phyloP scores from a whole-genome alignment of 2,888 invertebrate species.

The Lacanobia wlatinum region DNA sequence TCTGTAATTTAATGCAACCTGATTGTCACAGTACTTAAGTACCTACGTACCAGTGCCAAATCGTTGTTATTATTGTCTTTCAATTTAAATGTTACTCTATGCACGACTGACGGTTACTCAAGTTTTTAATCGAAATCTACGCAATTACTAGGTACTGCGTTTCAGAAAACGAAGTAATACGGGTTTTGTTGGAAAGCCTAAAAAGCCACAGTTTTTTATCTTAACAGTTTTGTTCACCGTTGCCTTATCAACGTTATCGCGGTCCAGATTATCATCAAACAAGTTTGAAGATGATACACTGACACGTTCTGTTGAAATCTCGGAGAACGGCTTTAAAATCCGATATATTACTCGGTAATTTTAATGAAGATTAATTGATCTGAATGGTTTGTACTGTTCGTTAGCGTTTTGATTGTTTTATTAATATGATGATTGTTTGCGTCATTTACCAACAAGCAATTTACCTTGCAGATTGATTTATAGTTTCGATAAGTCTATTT shows the following conservation, averaged over 20 bases:
- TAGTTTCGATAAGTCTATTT: slow-evolving; percentile 6
- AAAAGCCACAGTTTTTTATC: slow-evolving; percentile 24
- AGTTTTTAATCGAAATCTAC: slow-evolving; percentile 7
- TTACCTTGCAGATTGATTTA: slow-evolving; percentile 25
- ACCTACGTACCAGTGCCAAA: neutral
- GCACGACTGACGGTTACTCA: neutral
- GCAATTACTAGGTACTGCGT: slow-evolving; percentile 4
- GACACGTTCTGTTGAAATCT: slow-evolving; percentile 51
- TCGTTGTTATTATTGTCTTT: slow-evolving; percentile 18
- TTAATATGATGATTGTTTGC: slow-evolving; percentile 47
- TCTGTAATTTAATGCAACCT: slow-evolving; percentile 18
- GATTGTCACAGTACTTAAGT: slow-evolving; percentile 24
- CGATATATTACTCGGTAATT: slow-evolving; percentile 48
- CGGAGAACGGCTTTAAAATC: slow-evolving; percentile 41
- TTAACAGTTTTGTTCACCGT: slow-evolving; percentile 12
- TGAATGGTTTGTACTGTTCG: slow-evolving; percentile 41
- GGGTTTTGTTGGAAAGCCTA: slow-evolving; percentile 10
- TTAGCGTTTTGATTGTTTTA: slow-evolving; percentile 47
- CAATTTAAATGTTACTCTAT: neutral
- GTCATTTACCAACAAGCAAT: slow-evolving; percentile 28
- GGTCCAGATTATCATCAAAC: slow-evolving; percentile 46
- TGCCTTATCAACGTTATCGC: slow-evolving; percentile 55
- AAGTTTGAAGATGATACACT: slow-evolving; percentile 44
- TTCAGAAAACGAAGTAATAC: slow-evolving; percentile 4
- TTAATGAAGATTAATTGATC: slow-evolving; percentile 53